Base-by-base conservation (phyloP, 2,113 vertebrate genomes). In the Nymphicus hollandicus region DNA sequence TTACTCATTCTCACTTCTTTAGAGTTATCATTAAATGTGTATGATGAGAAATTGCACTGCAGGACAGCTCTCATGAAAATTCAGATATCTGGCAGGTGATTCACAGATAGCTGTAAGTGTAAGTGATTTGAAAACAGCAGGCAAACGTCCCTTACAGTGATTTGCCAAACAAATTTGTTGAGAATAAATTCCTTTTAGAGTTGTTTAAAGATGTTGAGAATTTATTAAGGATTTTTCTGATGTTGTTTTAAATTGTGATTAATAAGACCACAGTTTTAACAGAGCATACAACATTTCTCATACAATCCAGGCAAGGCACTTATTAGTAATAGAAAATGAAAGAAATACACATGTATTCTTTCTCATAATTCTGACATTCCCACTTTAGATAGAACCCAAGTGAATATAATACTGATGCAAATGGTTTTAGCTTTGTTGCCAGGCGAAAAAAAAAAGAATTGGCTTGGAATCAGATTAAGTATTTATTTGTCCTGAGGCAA, bases 81-180 rank as follows among this genome's bases (percentile, higher is more conserved):
- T 83, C 73, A 79, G 37, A 2, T 63, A 60, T 60, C 71, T 90
- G 79, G 50, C 89, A 96, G 82, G 94, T 89, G 91, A 96, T 96
- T 91, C 46, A 49, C 68, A 91, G 68, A 47, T 53, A 96, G 47
- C 53, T 92, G 37, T 94, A 93, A 83, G 82, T 53, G 24, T 63
- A 88, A 91, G 69, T 68, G 74, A 91, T 96, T 91, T 94, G 85
- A 83, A 93, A 95, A 66, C 85, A 90, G 91, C 88, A 91, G 82
- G 89, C 15, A 49, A 70, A 74, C 64, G 78, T 91, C 43, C 60
- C 82, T 79, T 80, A 60, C 35, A 86, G 37, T 65, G 88, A 49
- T 69, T 81, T 86, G 39, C 87, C 35, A 70, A 90, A 83, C 16
- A 41, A 43, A 68, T 90, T 78, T 86, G 35, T 86, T 70, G 55